Evolutionary conservation across 2,113 vertebrate species (phyloP).

Genomic region (Istiophorus platypterus): DNA sequence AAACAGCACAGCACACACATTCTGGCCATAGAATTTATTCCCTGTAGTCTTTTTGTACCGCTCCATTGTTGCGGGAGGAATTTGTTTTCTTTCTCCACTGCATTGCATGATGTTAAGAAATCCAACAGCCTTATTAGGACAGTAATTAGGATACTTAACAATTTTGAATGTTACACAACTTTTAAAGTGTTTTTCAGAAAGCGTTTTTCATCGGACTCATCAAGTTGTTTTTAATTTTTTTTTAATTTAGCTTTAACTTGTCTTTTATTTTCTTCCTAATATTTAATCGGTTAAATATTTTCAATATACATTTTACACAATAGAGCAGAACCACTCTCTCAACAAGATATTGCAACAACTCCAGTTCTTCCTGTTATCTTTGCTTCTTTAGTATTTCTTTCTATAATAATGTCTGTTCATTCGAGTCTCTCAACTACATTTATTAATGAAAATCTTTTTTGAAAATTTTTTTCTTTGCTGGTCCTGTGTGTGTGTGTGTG

Average conservation of each 20-base stretch:
- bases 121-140: slow-evolving; percentile 26
- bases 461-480: too few relatives aligned
- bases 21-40: slow-evolving; percentile 66
- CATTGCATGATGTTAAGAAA: slow-evolving; percentile 57
- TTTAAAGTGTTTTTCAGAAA: not conserved
- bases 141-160: not conserved
- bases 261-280: not conserved
- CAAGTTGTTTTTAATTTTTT: not conserved
- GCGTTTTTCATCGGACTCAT: not conserved
- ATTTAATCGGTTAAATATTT: too few relatives aligned
- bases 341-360: too few relatives aligned
- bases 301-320: too few relatives aligned
- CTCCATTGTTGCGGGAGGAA: slow-evolving; percentile 59
- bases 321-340: too few relatives aligned
- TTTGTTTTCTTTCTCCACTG: slow-evolving; percentile 57
- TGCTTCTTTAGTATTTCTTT: too few relatives aligned
- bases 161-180: not conserved
- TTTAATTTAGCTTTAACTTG: not conserved
- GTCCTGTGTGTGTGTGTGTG: too few relatives aligned
- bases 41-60: slow-evolving; percentile 4
- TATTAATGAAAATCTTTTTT: too few relatives aligned
- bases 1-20: slow-evolving; percentile 57
- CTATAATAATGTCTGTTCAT: too few relatives aligned
- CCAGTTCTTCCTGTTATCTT: too few relatives aligned
- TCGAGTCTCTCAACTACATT: too few relatives aligned